Conservation (phyloP, 2,113 vertebrate genomes). For the Polyodon spathula region DNA sequence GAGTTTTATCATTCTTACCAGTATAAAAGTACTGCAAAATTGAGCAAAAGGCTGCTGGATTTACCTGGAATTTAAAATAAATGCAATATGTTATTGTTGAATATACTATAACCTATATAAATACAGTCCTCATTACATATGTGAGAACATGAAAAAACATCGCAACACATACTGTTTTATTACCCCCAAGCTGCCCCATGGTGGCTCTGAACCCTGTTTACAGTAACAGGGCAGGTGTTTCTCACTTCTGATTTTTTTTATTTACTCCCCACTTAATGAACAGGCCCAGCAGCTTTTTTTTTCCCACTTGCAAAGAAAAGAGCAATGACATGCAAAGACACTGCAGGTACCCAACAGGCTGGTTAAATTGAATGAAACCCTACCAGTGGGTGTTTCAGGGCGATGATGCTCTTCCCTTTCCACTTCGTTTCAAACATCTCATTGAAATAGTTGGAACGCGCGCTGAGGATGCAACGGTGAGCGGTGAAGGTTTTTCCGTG, state of each 20-base stretch:
- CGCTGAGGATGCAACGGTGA: constrained; percentile 80
- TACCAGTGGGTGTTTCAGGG: constrained; percentile 88
- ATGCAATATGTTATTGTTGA: too few relatives aligned
- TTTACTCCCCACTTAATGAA: too few relatives aligned
- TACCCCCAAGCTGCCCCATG: too few relatives aligned
- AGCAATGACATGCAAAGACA: neutral
- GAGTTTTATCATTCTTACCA: constrained; percentile 64
- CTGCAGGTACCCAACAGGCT: neutral
- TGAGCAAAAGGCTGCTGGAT: constrained; percentile 83
- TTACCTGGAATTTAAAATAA: constrained; percentile 61
- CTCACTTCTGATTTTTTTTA: too few relatives aligned
- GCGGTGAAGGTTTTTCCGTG: constrained; percentile 78
- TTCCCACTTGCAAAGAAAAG: neutral
- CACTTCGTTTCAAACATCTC: constrained; percentile 93
- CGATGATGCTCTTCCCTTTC: constrained; percentile 79
- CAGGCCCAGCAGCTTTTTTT: neutral
- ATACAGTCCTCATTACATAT: too few relatives aligned
- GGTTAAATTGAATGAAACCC: constrained; percentile 9
- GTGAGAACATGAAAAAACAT: too few relatives aligned
- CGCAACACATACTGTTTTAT: too few relatives aligned
- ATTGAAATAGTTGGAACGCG: constrained; percentile 83
- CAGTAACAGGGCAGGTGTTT: too few relatives aligned
- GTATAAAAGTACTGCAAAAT: constrained; percentile 91
- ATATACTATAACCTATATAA: too few relatives aligned
- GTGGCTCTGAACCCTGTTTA: too few relatives aligned